Base-by-base conservation (phyloP, 2,113 vertebrate species). In the Antennarius striatus region DNA sequence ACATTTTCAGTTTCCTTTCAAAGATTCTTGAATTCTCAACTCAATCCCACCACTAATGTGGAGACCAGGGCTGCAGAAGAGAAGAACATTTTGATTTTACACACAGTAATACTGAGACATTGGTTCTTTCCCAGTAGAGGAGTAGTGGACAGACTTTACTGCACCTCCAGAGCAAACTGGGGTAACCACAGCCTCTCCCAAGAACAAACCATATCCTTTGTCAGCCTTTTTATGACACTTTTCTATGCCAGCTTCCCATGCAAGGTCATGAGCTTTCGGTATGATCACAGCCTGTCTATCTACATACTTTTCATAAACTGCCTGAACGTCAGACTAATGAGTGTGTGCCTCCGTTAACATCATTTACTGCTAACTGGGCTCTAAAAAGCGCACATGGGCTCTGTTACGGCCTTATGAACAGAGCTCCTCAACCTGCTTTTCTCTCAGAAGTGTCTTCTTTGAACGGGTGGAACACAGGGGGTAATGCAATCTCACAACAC, bases 391-490 rank as follows among this genome's bases (percentile, higher is more conserved):
- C 80, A 77, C 71, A 77, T 48, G 39, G 77, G 82, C 75, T 88
- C 83, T 84, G 50, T 79, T 59, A 56, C 47, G 64, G 80, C 78
- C 81, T 79, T 82, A 73, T 5, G 59, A 77, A 65, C 73, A 69
- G 78, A 83, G 80, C 83, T 57, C 52, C 73, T 58, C 55, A 56
- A 69, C 36, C 39, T 13, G 47, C 73, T 65, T 73, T 61, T 51
- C 58, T 73, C 72, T 77, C 73, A 71, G 71, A 87, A 83, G 85
- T 86, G 83, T 90, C 85, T 90, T 89, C 79, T 81, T 88, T 79
- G 40, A 82, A 66, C 58, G 59, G 56, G 81, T 77, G 63, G 50
- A 73, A 58, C 68, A 63, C 14, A 2, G 11, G 81, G 82, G 62
- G 67, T 69, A 75, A 76, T 81, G 79, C 86, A 84, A 77, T 85